phyloP scores from a whole-genome alignment of 2,888 invertebrate species.

The Amblyjoppa fuscipennis region DNA sequence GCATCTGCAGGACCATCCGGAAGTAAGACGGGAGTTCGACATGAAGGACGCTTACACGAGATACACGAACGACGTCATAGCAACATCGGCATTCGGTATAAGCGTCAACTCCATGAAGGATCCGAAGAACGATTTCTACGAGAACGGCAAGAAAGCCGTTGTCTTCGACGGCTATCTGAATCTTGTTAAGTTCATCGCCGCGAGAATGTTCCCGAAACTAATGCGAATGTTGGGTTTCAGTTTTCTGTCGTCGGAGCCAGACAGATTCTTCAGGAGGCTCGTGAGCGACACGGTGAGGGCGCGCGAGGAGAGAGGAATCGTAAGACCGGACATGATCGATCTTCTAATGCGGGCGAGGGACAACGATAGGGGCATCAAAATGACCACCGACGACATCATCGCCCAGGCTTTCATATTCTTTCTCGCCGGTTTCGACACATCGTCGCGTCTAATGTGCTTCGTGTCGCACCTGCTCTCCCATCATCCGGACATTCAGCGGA shows the following conservation, averaged over 20 bases:
- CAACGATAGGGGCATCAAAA: constrained; percentile 55
- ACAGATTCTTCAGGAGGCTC: constrained; percentile 68
- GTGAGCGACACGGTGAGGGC: constrained; percentile 84
- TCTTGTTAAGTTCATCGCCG: constrained; percentile 22
- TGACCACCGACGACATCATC: constrained; percentile 49
- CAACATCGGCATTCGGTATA: constrained; percentile 68
- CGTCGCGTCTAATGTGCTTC: constrained; percentile 72
- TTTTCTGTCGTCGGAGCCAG: constrained; percentile 50
- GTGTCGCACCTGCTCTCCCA: constrained; percentile 73
- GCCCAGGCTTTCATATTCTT: no score
- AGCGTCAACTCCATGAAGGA: constrained; percentile 86
- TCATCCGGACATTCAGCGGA: constrained; percentile 84
- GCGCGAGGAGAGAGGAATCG: constrained; percentile 51
- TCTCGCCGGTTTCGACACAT: constrained; percentile 57
- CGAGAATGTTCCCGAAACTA: constrained; percentile 46
- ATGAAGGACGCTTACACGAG: no score
- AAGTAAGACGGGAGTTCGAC: constrained; percentile 66
- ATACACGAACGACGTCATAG: no score
- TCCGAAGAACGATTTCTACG: constrained; percentile 86
- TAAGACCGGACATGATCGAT: no score
- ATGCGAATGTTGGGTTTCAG: constrained; percentile 50
- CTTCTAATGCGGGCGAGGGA: constrained; percentile 44
- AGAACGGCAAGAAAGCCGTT: constrained; percentile 76
- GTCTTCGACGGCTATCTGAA: constrained; percentile 58
- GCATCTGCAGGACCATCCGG: constrained; percentile 73